A percentile compares a stretch with the other conserved stretches of the same genome.
These are phyloP conservation scores for Sinocyclocheilus rhinocerous DNA, from an alignment of 2,113 vertebrate genomes.

Conservation along the genomic window DNA sequence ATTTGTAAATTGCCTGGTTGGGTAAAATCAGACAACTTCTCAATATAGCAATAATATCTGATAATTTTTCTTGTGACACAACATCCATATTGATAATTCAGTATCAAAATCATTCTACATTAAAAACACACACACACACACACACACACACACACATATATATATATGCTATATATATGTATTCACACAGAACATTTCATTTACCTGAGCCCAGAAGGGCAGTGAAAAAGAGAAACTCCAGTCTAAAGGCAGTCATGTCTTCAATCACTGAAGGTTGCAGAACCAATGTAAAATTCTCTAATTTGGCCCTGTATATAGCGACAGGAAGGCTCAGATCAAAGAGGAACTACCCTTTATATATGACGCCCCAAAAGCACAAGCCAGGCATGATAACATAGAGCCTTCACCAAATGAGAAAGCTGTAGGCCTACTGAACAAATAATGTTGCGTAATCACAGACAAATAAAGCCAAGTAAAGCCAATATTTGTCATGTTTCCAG, in stretches of 20 bases:
- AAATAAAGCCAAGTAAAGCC: slow-evolving; percentile 12
- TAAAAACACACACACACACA: no score
- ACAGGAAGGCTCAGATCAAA: not conserved
- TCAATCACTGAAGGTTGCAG: not conserved
- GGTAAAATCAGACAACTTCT: not conserved
- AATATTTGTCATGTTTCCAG: slow-evolving; percentile 23
- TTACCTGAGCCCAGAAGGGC: slow-evolving; percentile 64
- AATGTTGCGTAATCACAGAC: slow-evolving; percentile 6
- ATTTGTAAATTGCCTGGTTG: not conserved
- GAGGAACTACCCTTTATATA: slow-evolving; percentile 36
- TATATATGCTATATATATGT: no score
- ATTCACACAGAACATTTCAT: not conserved
- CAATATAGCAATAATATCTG: not conserved
- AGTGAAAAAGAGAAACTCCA: slow-evolving; percentile 60
- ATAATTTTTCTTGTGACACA: not conserved
- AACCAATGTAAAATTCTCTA: not conserved
- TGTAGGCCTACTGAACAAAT: slow-evolving; percentile 9
- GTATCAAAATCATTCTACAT: not conserved
- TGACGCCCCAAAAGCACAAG: slow-evolving; percentile 15
- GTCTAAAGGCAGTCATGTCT: slow-evolving; percentile 59
- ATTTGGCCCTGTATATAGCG: not conserved
- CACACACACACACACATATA: no score
- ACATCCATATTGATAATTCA: not conserved
- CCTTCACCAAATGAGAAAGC: not conserved
- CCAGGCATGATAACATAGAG: slow-evolving; percentile 9